phyloP scores from a whole-genome alignment of 2,888 invertebrate genomes.

The Sarcophaga variegata region DNA sequence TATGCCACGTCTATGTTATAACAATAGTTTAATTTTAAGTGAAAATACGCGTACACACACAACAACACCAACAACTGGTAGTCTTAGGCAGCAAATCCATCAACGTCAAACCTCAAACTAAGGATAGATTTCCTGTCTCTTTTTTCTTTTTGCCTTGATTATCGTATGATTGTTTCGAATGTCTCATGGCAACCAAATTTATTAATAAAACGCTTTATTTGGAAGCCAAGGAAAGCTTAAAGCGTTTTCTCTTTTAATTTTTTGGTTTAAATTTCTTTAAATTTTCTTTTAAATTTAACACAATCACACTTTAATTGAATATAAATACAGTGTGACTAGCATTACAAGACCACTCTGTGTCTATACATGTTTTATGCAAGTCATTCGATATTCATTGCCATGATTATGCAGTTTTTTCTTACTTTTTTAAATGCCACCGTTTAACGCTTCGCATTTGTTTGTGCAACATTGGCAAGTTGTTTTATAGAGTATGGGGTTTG shows the following conservation, averaged over 20 bases:
- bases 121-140: slow-evolving; percentile 40
- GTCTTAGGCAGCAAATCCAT: slow-evolving; percentile 64
- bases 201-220: no score
- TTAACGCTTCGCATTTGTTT: slow-evolving; percentile 37
- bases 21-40: slow-evolving; percentile 64
- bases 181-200: neutral
- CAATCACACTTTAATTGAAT: slow-evolving; percentile 60
- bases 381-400: slow-evolving; percentile 67
- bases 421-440: slow-evolving; percentile 27
- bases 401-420: slow-evolving; percentile 64
- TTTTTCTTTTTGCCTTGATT: neutral
- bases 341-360: slow-evolving; percentile 11
- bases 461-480: slow-evolving; percentile 11
- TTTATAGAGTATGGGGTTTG: slow-evolving; percentile 28
- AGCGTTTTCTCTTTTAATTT: neutral
- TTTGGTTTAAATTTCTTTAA: neutral
- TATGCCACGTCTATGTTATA: slow-evolving; percentile 56
- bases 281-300: neutral
- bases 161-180: neutral
- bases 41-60: neutral
- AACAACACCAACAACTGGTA: slow-evolving; percentile 17
- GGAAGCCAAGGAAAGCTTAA: no score
- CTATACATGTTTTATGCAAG: slow-evolving; percentile 58
- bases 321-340: slow-evolving; percentile 48
- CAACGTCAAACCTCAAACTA: slow-evolving; percentile 70